Evolutionary conservation across 2,888 invertebrate genomes (phyloP).

Genomic region (Proisotoma minuta): DNA sequence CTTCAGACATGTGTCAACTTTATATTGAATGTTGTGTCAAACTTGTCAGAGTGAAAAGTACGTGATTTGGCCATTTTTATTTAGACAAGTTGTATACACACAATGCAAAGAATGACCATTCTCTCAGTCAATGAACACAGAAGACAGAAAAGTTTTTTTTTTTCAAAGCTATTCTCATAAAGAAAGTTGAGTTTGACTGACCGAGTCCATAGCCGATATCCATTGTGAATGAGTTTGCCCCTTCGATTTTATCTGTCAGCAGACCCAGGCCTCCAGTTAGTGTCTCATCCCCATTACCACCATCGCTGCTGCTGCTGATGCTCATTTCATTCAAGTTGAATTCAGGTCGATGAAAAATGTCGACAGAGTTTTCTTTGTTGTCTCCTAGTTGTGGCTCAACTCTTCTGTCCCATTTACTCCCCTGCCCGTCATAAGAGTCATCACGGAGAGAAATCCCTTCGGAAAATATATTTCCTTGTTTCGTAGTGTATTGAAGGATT

Average conservation of each 20-base stretch:
- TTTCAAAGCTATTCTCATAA: not conserved
- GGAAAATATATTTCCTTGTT: constrained; percentile 42
- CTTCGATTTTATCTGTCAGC: constrained; percentile 45
- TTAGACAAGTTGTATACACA: not conserved
- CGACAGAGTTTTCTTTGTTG: constrained; percentile 23
- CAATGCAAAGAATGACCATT: not conserved
- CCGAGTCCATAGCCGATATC: constrained; percentile 45
- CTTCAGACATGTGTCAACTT: constrained; percentile 2
- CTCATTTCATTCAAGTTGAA: constrained; percentile 1
- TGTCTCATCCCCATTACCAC: constrained; percentile 9
- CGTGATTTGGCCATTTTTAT: constrained; percentile 14
- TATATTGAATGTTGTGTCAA: constrained; percentile 9
- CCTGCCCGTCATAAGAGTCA: constrained; percentile 44
- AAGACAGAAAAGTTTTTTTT: not conserved
- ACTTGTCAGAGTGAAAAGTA: constrained; percentile 15
- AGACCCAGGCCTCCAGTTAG: constrained; percentile 42
- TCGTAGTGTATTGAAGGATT: constrained; percentile 35
- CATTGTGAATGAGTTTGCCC: constrained; percentile 45
- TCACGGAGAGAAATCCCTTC: constrained; percentile 45
- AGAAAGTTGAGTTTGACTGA: constrained; percentile 11
- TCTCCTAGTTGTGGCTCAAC: constrained; percentile 24
- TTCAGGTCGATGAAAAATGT: constrained; percentile 21
- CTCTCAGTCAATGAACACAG: not conserved
- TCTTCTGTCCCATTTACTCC: constrained; percentile 43
- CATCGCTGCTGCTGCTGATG: not conserved